Base-by-base conservation (phyloP, 2,888 invertebrate species). In the Pristionchus mayeri region DNA sequence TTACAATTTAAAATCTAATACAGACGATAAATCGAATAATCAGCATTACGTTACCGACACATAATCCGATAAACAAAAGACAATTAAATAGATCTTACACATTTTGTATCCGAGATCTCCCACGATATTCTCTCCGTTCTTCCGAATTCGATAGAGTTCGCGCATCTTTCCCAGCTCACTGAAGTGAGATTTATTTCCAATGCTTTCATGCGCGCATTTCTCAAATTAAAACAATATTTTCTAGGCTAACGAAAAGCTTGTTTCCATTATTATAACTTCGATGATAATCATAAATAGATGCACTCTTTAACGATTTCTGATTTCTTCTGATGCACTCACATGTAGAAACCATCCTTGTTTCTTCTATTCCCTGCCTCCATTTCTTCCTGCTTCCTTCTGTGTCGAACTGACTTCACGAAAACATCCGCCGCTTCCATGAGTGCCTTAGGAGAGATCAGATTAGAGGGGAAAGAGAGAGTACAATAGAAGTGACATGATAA, bases 41-140 rank as follows among this genome's bases (percentile, higher is more conserved):
- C 44, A 13, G 34, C 63, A 63, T 27, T 4, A 63, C 34, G 13
- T 27, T 63, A 27, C 63, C 16, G 4, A 54, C 54, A 21, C 21
- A 13, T n/a, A 18, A 54, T 54, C n/a, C 11, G n/a, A 4, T 27
- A 27, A 4, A 63, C 16, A 48, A 24, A 27, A 24, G 2, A 0
- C 16, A 34, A 80, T n/a, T n/a, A n/a, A n/a, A n/a, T n/a, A n/a
- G n/a, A n/a, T n/a, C 88, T 84, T 40, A 89, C 89, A 92, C 21
- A 90, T 90, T 44, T 90, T 87, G 85, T 92, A 92, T 27, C 91
- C 91, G 2, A 92, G 88, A 85, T 92, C 92, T 24, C 92, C 92
- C 52, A 88, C 88, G 30, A 92, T 88, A 34, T 88, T 86, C 75
- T 91, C 90, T 40, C 90, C 89, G 37, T 89, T 87, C 80, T 90